These are phyloP conservation scores for Clamator glandarius DNA, from an alignment of 2,797 vertebrate genomes.

Conservation along the genomic window DNA sequence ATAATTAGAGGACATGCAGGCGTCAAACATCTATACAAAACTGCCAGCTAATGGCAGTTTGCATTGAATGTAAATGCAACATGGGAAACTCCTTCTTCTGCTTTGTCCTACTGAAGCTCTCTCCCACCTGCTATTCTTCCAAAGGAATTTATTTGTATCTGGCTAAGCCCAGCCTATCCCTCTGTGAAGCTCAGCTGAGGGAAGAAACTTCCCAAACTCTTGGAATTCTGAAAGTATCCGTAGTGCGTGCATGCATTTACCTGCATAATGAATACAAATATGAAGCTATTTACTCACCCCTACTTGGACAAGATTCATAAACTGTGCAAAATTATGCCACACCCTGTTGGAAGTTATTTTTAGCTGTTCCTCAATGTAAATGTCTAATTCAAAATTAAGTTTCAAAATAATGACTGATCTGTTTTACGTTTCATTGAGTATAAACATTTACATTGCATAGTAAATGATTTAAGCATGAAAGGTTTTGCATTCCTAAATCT, in stretches of 20 bases:
- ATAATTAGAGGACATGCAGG: not conserved
- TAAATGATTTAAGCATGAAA: conserved; percentile 54
- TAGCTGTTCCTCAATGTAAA: conserved; percentile 26
- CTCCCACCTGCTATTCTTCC: not conserved
- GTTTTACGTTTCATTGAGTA: conserved; percentile 44
- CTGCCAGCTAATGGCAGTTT: not conserved
- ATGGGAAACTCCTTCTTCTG: not conserved
- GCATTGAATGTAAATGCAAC: not conserved
- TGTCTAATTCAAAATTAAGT: conserved; percentile 43
- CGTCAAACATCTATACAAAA: not conserved
- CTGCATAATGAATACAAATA: not conserved
- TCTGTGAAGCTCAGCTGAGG: not conserved
- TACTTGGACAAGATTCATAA: conserved; percentile 9
- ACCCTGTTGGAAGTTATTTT: conserved; percentile 46
- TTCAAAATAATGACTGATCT: conserved; percentile 55
- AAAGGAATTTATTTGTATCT: not conserved
- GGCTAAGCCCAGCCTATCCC: not conserved
- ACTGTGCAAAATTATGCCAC: not conserved
- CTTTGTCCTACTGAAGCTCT: not conserved
- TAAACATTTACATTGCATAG: not conserved
- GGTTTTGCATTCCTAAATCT: conserved; percentile 49
- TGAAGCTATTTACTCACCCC: not conserved
- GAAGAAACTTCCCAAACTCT: not conserved
- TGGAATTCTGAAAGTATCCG: not conserved
- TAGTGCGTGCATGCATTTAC: conserved; percentile 6